phyloP scores from a whole-genome alignment of 2,888 invertebrate genomes.

The Cephonodes hylas region DNA sequence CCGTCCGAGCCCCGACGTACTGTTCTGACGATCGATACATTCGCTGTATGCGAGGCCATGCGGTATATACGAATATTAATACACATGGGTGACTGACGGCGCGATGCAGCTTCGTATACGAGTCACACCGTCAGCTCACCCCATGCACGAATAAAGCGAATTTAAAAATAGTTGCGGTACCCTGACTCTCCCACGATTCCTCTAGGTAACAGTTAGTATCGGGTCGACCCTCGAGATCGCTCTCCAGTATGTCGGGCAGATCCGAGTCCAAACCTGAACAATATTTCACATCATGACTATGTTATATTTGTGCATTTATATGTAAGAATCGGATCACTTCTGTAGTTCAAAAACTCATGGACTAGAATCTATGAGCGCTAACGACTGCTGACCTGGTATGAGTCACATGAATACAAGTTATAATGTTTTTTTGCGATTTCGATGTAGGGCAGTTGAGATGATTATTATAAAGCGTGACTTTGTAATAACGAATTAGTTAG shows the following conservation, averaged over 20 bases:
- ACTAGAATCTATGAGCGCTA: slow-evolving; percentile 31
- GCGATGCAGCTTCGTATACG: slow-evolving; percentile 6
- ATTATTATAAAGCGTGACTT: not conserved
- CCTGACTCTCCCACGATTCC: slow-evolving; percentile 78
- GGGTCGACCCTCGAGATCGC: slow-evolving; percentile 74
- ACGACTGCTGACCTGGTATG: slow-evolving; percentile 1
- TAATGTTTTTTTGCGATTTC: not conserved
- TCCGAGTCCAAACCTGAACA: slow-evolving; percentile 77
- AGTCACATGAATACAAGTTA: not conserved
- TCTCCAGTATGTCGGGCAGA: slow-evolving; percentile 72
- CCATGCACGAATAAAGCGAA: slow-evolving; percentile 66
- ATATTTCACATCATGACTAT: slow-evolving; percentile 49
- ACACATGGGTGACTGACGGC: not conserved
- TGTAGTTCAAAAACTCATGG: slow-evolving; percentile 52
- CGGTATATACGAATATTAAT: not conserved
- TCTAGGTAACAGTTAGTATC: slow-evolving; percentile 80
- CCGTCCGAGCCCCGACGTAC: not conserved
- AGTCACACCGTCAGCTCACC: slow-evolving; percentile 43
- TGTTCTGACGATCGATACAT: not conserved
- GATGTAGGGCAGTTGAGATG: not conserved
- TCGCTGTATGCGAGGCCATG: not conserved
- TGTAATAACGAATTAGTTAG: not conserved
- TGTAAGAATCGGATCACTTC: slow-evolving; percentile 11
- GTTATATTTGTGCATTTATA: slow-evolving; percentile 3
- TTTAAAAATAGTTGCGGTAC: slow-evolving; percentile 53